Percentiles rank a stretch among this genome's conserved stretches.
Conservation (phyloP, 1,140 invertebrate species). For the Periplaneta americana region DNA sequence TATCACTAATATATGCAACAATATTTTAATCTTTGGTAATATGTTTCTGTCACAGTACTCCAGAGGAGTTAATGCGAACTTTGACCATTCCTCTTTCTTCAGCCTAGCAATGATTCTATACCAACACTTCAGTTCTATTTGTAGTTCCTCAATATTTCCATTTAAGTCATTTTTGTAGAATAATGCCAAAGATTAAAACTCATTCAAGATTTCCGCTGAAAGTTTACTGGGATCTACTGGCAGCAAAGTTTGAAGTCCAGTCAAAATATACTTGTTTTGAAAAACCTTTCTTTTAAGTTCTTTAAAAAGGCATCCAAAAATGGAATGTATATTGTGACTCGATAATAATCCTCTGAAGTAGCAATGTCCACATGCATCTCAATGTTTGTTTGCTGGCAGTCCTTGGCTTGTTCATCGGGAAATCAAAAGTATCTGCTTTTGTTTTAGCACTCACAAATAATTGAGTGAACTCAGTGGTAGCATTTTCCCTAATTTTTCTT, state of each 20-base stretch:
- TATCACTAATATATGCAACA: background rate
- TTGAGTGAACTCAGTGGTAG: background rate
- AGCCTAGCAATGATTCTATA: background rate
- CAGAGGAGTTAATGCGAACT: background rate
- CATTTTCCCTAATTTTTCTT: no score
- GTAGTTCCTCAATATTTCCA: background rate
- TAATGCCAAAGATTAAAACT: background rate
- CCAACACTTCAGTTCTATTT: background rate
- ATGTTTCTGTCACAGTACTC: background rate
- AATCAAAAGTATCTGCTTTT: background rate
- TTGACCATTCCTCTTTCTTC: background rate
- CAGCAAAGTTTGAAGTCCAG: no score
- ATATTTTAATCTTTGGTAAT: background rate
- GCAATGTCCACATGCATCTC: background rate
- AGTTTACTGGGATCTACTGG: background rate
- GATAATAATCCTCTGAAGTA: constrained; percentile 4
- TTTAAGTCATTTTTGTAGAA: background rate
- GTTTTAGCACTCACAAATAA: background rate
- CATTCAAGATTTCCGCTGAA: background rate
- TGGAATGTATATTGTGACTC: constrained; percentile 3
- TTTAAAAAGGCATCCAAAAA: constrained; percentile 1
- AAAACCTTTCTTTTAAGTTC: background rate
- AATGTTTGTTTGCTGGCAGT: background rate
- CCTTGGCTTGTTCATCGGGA: background rate
- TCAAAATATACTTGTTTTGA: background rate